Percentiles rank a stretch among this genome's conserved stretches.
These are phyloP conservation scores for Archocentrus centrarchus DNA, from an alignment of 2,113 vertebrate species.

Conservation along the genomic window DNA sequence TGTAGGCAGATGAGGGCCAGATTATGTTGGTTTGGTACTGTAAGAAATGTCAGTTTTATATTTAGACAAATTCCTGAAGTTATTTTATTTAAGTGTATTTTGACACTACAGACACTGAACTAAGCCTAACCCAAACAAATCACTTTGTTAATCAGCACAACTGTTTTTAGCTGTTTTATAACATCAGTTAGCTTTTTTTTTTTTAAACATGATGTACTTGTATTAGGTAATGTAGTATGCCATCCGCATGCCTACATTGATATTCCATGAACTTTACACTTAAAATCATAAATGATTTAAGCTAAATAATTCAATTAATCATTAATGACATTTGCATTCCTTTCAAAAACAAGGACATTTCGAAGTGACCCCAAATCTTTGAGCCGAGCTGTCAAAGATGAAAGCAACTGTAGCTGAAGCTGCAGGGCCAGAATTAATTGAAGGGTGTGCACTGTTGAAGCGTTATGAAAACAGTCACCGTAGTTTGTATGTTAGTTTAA, in stretches of 20 bases:
- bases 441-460: neutral
- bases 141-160: neutral
- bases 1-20: neutral
- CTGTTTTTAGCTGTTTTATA: neutral
- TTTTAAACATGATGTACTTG: neutral
- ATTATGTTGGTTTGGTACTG: neutral
- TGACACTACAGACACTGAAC: neutral
- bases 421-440: neutral
- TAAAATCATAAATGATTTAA: neutral
- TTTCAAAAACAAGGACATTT: neutral
- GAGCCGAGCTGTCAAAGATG: neutral
- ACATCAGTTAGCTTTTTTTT: neutral
- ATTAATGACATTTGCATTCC: neutral
- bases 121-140: neutral
- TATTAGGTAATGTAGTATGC: neutral
- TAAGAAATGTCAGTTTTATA: neutral
- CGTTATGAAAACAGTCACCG: neutral
- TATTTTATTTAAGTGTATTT: neutral
- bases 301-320: neutral
- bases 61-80: too few relatives aligned
- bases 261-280: neutral
- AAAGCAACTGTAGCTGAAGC: neutral
- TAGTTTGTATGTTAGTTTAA: slow-evolving; percentile 1
- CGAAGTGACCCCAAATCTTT: neutral
- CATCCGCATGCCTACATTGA: neutral